A percentile compares a stretch with the other conserved stretches of the same genome.
Conservation (phyloP, 2,797 vertebrate species). For the Propithecus deckenii region DNA sequence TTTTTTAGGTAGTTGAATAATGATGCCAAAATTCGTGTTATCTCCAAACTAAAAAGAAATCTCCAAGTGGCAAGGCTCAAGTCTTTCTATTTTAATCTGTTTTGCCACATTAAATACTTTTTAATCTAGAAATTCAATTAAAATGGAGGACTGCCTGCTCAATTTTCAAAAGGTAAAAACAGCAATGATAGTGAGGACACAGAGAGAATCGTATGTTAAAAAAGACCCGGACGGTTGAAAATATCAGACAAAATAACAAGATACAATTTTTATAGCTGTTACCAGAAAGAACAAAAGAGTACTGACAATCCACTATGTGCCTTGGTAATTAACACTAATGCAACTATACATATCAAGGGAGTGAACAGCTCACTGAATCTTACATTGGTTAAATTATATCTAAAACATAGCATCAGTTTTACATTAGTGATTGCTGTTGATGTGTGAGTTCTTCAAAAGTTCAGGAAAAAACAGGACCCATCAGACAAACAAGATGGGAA, state of each 20-base stretch:
- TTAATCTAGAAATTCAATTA: conserved; percentile 44
- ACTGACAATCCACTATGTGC: neutral
- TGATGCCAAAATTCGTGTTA: neutral
- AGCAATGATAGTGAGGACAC: neutral
- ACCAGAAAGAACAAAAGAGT: neutral
- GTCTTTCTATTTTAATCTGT: neutral
- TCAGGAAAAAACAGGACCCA: neutral
- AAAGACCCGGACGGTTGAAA: neutral
- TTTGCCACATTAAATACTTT: neutral
- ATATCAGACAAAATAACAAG: neutral
- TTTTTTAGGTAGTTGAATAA: neutral
- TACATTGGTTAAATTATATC: neutral
- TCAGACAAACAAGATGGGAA: neutral
- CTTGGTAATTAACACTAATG: neutral
- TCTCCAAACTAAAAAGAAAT: neutral
- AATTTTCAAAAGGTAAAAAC: neutral
- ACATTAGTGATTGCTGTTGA: neutral
- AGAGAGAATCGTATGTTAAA: neutral
- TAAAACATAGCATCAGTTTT: neutral
- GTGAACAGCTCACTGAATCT: neutral
- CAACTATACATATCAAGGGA: neutral
- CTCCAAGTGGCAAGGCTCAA: neutral
- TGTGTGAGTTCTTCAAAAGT: neutral
- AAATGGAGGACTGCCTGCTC: neutral
- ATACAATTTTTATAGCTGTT: neutral